phyloP scores from a whole-genome alignment of 1,140 invertebrate species.

The Glossosoma conforme region DNA sequence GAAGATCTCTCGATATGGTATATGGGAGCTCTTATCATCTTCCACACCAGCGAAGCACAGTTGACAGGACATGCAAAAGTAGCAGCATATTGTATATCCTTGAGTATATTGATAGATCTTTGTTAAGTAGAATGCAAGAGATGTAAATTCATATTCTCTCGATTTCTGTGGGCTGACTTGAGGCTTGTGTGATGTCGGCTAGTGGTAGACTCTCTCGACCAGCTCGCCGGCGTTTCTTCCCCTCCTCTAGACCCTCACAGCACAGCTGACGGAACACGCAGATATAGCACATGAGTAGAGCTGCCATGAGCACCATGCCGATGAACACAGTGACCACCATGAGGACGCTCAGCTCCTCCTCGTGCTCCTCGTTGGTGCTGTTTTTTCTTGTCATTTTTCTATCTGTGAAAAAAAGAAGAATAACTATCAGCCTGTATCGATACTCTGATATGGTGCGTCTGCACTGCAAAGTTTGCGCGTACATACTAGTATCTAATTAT shows the following conservation, averaged over 20 bases:
- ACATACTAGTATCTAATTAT: too few species aligned
- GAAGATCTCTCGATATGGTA: too few species aligned
- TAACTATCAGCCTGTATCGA: too few species aligned
- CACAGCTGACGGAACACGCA: conserved; percentile 51
- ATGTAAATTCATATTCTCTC: conserved; percentile 38
- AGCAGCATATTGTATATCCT: too few species aligned
- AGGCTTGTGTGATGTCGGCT: conserved; percentile 48
- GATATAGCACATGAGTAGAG: conserved; percentile 51
- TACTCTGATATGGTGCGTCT: too few species aligned
- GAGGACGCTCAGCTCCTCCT: conserved; percentile 47
- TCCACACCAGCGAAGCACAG: too few species aligned
- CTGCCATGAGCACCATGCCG: conserved; percentile 48
- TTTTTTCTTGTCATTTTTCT: conserved; percentile 18
- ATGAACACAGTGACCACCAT: conserved; percentile 50
- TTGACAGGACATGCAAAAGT: too few species aligned
- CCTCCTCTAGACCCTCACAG: conserved; percentile 43
- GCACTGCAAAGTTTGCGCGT: too few species aligned
- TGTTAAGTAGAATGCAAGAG: neutral
- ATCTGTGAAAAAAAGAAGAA: too few species aligned
- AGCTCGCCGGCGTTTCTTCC: conserved; percentile 37
- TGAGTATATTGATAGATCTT: neutral
- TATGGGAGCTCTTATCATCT: too few species aligned
- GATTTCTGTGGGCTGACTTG: conserved; percentile 50
- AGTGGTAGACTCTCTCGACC: conserved; percentile 45
- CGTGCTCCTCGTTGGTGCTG: conserved; percentile 35